Base-by-base conservation (phyloP, 2,888 invertebrate species). In the Osmoderma eremita region DNA sequence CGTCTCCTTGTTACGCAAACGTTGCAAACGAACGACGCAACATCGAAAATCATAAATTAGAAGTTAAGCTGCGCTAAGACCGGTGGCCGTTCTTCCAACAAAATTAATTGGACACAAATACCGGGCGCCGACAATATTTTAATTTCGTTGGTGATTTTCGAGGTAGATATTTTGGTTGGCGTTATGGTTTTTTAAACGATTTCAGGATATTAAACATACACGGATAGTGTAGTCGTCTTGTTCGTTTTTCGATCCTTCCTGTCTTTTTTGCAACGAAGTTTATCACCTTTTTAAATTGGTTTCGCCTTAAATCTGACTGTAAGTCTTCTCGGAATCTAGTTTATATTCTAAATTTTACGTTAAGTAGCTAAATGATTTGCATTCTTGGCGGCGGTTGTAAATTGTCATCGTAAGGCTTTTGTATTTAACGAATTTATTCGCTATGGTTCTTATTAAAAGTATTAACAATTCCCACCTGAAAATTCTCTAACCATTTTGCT, bases 21-120 rank as follows among this genome's bases (percentile, higher is more conserved):
- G 65, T 48, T 65, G 48, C 48, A 56, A 22, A 53, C 30, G 36
- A 18, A 30, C 17, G 36, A 30, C 53, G 53, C 15, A 18, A 30
- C 17, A 53, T 36, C 53, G 53, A 49, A 49, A 49, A 49, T 38
- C 66, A 70, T 70, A 70, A 70, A 70, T 70, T 67, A 70, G 56
- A 48, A 49, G 65, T 67, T 67, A 67, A 70, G 67, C 67, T 30
- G 30, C 10, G 30, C 30, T 30, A 30, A 30, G 30, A 30, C 30
- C 30, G 30, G 30, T 66, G 70, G 63, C 51, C 68, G 56, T 54
- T 36, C 63, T 69, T 49, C 22, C 62, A 54, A 54, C 38, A 54
- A 45, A 70, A 67, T 70, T 70, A 69, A 70, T 67, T 70, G 54
- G 56, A 67, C 50, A 50, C 51, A 36, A 51, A 65, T 49, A 56